Evolutionary conservation across 2,113 vertebrate species (phyloP).

Genomic region (Lophochroa leadbeateri): DNA sequence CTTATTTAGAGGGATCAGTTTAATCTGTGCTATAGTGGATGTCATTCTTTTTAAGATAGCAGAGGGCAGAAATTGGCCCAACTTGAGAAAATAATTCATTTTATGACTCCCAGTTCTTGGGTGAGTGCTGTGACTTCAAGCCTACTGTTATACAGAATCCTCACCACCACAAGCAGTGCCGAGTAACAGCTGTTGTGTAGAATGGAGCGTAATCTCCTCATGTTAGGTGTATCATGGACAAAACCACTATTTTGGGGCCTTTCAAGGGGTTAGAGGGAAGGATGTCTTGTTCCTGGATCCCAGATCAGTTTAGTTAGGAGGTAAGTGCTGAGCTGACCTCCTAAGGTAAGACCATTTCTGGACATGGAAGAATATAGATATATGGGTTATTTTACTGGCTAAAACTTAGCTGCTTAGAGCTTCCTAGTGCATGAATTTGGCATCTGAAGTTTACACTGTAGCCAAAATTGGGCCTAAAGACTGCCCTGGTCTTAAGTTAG

Average conservation of each 20-base stretch:
- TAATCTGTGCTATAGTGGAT: background rate
- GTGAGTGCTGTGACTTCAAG: background rate
- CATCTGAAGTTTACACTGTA: background rate
- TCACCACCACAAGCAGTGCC: background rate
- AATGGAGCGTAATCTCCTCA: background rate
- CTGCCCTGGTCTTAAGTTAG: background rate
- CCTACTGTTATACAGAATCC: background rate
- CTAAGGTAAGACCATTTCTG: background rate
- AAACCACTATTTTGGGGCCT: background rate
- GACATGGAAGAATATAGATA: background rate
- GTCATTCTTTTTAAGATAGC: background rate
- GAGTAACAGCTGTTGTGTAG: background rate
- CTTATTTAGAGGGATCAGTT: background rate
- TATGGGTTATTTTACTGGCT: background rate
- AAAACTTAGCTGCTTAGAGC: background rate
- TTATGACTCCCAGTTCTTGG: background rate
- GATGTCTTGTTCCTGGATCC: background rate
- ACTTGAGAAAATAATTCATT: background rate
- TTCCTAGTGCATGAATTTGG: background rate
- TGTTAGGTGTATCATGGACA: background rate
- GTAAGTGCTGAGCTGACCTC: background rate
- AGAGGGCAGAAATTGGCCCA: background rate
- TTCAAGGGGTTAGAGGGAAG: background rate
- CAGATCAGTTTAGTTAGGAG: background rate
- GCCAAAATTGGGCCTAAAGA: background rate